These are phyloP conservation scores for Gonioctena quinquepunctata DNA, from an alignment of 1,140 invertebrate genomes.

Conservation along the genomic window DNA sequence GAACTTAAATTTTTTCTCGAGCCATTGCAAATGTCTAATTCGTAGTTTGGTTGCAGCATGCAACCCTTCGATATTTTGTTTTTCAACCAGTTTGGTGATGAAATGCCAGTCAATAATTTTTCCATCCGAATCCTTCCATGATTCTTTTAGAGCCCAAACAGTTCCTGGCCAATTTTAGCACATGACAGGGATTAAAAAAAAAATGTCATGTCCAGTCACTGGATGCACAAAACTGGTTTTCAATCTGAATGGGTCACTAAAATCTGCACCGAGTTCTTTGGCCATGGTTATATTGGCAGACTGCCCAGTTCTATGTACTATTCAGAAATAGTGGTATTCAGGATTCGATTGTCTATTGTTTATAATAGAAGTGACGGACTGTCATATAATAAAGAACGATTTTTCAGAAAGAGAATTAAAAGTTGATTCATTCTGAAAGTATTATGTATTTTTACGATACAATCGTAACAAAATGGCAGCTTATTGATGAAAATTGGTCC, in stretches of 20 bases:
- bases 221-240: slow-evolving; percentile 15
- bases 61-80: slow-evolving; percentile 18
- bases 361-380: too few species aligned
- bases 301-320: too few species aligned
- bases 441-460: too few species aligned
- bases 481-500: too few species aligned
- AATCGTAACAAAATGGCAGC: too few species aligned
- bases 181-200: slow-evolving; percentile 17
- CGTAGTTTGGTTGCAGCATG: slow-evolving; percentile 19
- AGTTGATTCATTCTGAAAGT: too few species aligned
- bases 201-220: slow-evolving; percentile 10
- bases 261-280: slow-evolving; percentile 17
- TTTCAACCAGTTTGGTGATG: slow-evolving; percentile 7
- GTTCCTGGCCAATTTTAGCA: slow-evolving; percentile 26
- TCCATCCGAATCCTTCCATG: not conserved
- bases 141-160: slow-evolving; percentile 5
- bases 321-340: too few species aligned
- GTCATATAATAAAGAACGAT: too few species aligned
- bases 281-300: slow-evolving; percentile 21
- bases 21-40: slow-evolving; percentile 21
- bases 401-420: too few species aligned
- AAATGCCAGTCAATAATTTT: slow-evolving; percentile 12
- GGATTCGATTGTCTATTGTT: too few species aligned
- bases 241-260: slow-evolving; percentile 8
- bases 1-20: slow-evolving; percentile 26